Conservation (phyloP, 2,888 invertebrate species). For the Lordiphosa fenestrarum region DNA sequence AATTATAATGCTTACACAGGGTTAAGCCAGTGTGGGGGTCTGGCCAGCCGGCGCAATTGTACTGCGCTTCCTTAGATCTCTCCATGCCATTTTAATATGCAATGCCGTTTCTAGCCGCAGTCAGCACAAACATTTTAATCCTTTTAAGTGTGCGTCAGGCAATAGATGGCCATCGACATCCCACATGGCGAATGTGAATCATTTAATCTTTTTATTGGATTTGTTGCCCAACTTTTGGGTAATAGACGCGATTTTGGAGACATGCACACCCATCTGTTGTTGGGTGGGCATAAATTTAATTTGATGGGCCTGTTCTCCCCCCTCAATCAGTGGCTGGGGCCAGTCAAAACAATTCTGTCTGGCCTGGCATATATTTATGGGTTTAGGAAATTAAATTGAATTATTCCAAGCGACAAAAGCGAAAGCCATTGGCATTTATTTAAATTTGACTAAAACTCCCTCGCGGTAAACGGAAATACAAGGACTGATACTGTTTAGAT, state of each 20-base stretch:
- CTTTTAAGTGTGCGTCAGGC: constrained; percentile 68
- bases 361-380: constrained; percentile 47
- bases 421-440: constrained; percentile 21
- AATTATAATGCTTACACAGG: constrained; percentile 58
- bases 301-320: constrained; percentile 27
- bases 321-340: constrained; percentile 21
- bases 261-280: constrained; percentile 45
- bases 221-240: constrained; percentile 32
- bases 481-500: no score
- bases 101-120: constrained; percentile 35
- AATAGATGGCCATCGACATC: constrained; percentile 43
- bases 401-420: constrained; percentile 31
- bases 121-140: constrained; percentile 66
- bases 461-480: no score
- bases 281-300: constrained; percentile 60
- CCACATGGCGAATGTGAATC: constrained; percentile 29
- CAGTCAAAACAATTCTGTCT: constrained; percentile 64
- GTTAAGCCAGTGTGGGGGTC: neutral
- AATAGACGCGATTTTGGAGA: constrained; percentile 31
- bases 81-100: constrained; percentile 53
- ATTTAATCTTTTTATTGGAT: constrained; percentile 61
- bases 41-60: no score
- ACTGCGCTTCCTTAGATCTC: constrained; percentile 17
- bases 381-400: constrained; percentile 57
- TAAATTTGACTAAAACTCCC: neutral